Evolutionary conservation across 1,140 invertebrate species (phyloP).

Genomic region (Leptestheria dahalacensis): DNA sequence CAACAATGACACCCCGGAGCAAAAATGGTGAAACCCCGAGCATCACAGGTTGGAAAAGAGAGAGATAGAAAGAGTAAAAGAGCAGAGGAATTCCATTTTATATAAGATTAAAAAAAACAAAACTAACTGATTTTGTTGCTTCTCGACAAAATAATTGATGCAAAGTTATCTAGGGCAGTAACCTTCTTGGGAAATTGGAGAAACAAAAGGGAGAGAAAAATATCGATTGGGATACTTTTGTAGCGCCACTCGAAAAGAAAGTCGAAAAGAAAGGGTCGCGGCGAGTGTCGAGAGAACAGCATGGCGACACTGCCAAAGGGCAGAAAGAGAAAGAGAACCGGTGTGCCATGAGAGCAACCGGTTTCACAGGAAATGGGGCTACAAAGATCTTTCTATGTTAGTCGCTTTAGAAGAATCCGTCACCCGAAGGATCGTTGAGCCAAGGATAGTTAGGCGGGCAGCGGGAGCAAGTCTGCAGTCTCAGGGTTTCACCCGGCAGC

Average conservation of each 20-base stretch:
- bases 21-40: background rate
- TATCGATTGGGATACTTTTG: background rate
- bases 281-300: background rate
- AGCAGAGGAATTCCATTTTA: too few species aligned
- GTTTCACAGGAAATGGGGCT: background rate
- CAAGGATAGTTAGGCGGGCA: constrained; percentile 85
- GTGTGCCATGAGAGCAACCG: background rate
- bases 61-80: too few species aligned
- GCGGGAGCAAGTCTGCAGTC: constrained; percentile 78
- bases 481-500: constrained; percentile 80
- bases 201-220: background rate
- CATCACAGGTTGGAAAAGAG: background rate
- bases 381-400: background rate
- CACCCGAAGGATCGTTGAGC: constrained; percentile 81
- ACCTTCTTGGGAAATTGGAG: too few species aligned
- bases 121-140: too few species aligned
- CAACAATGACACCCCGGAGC: background rate
- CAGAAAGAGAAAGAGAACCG: background rate
- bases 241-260: background rate
- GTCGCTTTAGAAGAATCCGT: constrained; percentile 62
- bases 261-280: background rate
- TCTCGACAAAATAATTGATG: too few species aligned
- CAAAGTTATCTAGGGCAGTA: too few species aligned
- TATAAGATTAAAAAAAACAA: too few species aligned
- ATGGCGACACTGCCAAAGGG: background rate